Evolutionary conservation across 2,113 vertebrate species (phyloP).

Genomic region (Otus sunia): DNA sequence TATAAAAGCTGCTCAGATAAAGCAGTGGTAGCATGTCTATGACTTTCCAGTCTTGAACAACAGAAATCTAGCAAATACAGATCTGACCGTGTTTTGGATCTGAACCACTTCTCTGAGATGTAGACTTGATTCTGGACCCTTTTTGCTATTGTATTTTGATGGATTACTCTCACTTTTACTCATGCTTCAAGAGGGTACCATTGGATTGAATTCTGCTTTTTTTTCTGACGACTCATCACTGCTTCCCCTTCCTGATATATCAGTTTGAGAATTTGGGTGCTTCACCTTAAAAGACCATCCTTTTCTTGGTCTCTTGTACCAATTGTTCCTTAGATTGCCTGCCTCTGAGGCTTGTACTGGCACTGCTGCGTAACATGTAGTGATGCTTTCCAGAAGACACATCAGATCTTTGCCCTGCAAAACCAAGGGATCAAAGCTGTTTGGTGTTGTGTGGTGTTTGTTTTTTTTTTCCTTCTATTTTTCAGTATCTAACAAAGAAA

Average conservation of each 20-base stretch:
- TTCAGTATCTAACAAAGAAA: background rate
- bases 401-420: background rate
- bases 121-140: background rate
- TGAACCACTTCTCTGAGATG: background rate
- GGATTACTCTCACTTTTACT: background rate
- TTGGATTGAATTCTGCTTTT: background rate
- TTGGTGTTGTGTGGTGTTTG: no score
- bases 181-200: accelerated
- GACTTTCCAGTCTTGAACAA: background rate
- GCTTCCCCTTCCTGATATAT: background rate
- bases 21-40: background rate
- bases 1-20: background rate
- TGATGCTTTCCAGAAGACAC: background rate
- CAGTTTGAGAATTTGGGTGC: background rate
- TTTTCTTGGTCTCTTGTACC: background rate
- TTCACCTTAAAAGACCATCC: background rate
- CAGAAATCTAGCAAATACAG: background rate
- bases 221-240: no score
- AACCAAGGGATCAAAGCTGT: background rate
- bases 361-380: background rate
- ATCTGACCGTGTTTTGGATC: background rate
- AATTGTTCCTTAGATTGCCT: background rate
- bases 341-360: accelerated
- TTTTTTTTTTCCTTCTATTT: background rate
- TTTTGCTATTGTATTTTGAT: background rate